A percentile compares a stretch with the other conserved stretches of the same genome.
Evolutionary conservation across 2,113 vertebrate species (phyloP).

Genomic region (Peromyscus leucopus): DNA sequence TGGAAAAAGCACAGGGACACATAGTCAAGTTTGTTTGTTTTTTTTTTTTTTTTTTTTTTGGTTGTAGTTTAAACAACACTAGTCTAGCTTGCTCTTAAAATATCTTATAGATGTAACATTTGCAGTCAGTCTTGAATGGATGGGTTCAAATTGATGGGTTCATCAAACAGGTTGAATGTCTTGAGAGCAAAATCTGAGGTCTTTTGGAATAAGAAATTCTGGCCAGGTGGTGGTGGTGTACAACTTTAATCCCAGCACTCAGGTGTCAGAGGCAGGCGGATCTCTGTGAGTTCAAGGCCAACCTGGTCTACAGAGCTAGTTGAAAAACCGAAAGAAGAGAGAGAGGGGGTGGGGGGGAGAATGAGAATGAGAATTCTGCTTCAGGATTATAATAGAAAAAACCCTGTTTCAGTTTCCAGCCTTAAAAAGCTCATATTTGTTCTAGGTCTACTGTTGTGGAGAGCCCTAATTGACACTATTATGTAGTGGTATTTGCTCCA

Average conservation of each 20-base stretch:
- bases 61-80: not conserved
- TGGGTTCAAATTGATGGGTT: not conserved
- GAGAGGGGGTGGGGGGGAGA: no score
- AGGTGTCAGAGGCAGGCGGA: no score
- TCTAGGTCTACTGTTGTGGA: not conserved
- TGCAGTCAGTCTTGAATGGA: not conserved
- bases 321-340: no score
- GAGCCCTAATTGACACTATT: not conserved
- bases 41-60: not conserved
- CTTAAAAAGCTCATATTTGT: not conserved
- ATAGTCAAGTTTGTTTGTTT: no score
- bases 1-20: no score
- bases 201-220: conserved; percentile 37
- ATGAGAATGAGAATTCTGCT: not conserved
- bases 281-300: no score
- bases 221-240: no score
- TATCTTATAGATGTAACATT: not conserved
- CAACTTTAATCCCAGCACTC: no score
- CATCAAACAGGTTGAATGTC: not conserved
- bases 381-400: not conserved
- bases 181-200: conserved; percentile 12
- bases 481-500: not conserved
- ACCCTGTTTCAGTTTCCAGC: not conserved
- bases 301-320: no score
- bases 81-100: conserved; percentile 14